A percentile compares a stretch with the other conserved stretches of the same genome.
phyloP scores from a whole-genome alignment of 2,113 vertebrate species.

The Sitta europaea region DNA sequence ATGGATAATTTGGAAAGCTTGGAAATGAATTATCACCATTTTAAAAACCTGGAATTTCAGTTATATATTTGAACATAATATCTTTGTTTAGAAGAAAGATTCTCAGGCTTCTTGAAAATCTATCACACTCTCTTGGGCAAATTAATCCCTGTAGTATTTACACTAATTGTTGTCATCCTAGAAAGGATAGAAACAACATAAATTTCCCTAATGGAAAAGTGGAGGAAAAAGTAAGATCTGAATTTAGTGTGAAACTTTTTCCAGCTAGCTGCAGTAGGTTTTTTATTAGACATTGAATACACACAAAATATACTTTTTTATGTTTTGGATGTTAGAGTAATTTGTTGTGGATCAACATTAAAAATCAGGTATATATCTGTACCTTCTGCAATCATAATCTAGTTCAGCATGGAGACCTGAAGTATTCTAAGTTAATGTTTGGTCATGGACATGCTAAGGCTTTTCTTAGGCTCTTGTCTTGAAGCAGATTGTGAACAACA shows the following conservation, averaged over 20 bases:
- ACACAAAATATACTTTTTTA: neutral
- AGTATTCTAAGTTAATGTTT: neutral
- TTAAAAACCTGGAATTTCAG: neutral
- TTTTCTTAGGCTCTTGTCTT: neutral
- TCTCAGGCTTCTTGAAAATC: neutral
- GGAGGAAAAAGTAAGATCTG: neutral
- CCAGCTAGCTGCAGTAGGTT: neutral
- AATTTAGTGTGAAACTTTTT: neutral
- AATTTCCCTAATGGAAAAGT: neutral
- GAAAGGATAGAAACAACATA: neutral
- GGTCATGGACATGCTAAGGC: neutral
- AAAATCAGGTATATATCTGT: neutral
- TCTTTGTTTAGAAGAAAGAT: neutral
- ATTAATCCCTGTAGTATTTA: neutral
- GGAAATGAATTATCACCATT: neutral
- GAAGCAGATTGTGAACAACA: neutral
- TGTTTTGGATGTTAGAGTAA: neutral
- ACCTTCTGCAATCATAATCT: neutral
- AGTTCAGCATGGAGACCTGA: neutral
- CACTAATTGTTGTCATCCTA: neutral
- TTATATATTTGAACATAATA: neutral
- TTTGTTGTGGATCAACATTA: neutral
- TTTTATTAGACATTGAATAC: neutral
- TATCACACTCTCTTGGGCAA: neutral
- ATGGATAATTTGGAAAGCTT: neutral